A percentile compares a stretch with the other conserved stretches of the same genome.
Evolutionary conservation across 2,113 vertebrate genomes (phyloP).

Genomic region (Setophaga petechia): DNA sequence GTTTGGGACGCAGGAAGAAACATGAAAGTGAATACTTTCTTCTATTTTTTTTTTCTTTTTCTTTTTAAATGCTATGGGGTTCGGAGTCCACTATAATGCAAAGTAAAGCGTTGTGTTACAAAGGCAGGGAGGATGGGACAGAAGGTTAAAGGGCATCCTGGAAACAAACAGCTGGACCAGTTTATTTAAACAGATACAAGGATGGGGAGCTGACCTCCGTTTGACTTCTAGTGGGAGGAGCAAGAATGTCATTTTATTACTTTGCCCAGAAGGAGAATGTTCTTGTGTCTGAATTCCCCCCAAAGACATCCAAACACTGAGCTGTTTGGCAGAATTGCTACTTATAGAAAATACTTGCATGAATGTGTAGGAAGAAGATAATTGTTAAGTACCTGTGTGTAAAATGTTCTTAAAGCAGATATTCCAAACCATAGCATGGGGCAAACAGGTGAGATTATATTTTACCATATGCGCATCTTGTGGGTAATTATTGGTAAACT

Average conservation of each 20-base stretch:
- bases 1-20: slow-evolving; percentile 51
- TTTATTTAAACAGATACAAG: slow-evolving; percentile 90
- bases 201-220: slow-evolving; percentile 82
- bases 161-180: slow-evolving; percentile 86
- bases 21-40: slow-evolving; percentile 54
- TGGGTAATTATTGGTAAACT: neutral
- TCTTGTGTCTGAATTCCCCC: slow-evolving; percentile 77
- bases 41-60: neutral
- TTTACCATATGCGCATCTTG: neutral
- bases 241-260: slow-evolving; percentile 85
- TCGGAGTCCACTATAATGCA: slow-evolving; percentile 72
- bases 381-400: slow-evolving; percentile 45
- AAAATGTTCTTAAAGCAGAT: slow-evolving; percentile 9
- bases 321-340: slow-evolving; percentile 61
- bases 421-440: neutral
- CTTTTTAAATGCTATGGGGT: slow-evolving; percentile 58
- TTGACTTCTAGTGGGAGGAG: slow-evolving; percentile 84
- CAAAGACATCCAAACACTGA: slow-evolving; percentile 71
- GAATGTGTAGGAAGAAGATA: neutral
- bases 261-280: slow-evolving; percentile 83
- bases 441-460: neutral
- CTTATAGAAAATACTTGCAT: slow-evolving; percentile 47
- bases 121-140: slow-evolving; percentile 76
- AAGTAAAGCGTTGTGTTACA: slow-evolving; percentile 78
- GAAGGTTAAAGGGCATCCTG: slow-evolving; percentile 84